These are phyloP conservation scores for Seira ritae DNA, from an alignment of 2,888 invertebrate species.

Conservation along the genomic window DNA sequence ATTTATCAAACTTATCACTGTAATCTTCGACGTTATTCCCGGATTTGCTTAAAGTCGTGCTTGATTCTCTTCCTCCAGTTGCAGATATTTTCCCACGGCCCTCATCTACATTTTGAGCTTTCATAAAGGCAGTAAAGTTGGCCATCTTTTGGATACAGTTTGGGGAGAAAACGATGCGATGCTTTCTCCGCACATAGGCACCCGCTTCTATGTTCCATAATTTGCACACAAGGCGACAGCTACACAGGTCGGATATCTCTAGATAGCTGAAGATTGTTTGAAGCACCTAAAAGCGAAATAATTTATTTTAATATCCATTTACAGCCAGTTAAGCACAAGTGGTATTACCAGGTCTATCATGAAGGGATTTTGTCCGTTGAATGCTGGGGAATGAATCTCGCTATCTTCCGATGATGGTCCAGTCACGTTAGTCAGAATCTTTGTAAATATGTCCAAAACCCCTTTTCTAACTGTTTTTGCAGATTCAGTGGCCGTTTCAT, in stretches of 20 bases:
- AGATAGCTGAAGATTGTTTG: slow-evolving; percentile 62
- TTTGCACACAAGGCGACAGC: slow-evolving; percentile 63
- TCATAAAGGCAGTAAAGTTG: slow-evolving; percentile 62
- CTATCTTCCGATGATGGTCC: slow-evolving; percentile 29
- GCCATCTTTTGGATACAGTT: slow-evolving; percentile 66
- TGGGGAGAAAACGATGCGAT: slow-evolving; percentile 65
- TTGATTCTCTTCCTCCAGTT: too few species aligned
- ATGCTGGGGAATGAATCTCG: background rate
- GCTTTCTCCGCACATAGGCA: slow-evolving; percentile 54
- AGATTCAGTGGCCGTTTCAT: slow-evolving; percentile 66
- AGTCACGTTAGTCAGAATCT: slow-evolving; percentile 55
- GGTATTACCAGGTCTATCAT: slow-evolving; percentile 61
- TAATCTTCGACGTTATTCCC: too few species aligned
- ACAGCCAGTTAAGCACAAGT: too few species aligned
- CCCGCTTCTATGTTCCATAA: slow-evolving; percentile 67
- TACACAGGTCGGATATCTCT: slow-evolving; percentile 37
- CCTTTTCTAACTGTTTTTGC: slow-evolving; percentile 65
- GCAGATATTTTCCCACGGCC: too few species aligned
- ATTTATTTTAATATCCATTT: too few species aligned
- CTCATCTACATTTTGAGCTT: slow-evolving; percentile 40
- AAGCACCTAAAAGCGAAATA: slow-evolving; percentile 58
- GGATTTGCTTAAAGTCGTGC: too few species aligned
- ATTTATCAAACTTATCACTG: too few species aligned
- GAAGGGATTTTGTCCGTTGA: slow-evolving; percentile 57
- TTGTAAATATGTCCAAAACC: slow-evolving; percentile 58